phyloP scores from a whole-genome alignment of 2,888 invertebrate species.

The Pseudeuparius sepicola region DNA sequence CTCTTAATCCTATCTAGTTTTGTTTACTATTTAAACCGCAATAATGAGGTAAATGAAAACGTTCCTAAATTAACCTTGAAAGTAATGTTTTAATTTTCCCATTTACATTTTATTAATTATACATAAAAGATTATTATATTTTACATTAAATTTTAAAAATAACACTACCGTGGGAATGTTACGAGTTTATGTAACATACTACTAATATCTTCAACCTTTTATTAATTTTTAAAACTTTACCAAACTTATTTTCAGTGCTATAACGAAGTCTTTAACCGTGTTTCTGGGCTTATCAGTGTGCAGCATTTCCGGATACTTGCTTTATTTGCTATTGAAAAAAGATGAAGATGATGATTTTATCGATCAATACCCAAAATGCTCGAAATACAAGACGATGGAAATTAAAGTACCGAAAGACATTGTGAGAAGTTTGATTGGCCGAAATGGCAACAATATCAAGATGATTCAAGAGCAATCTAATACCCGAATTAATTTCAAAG shows the following conservation, averaged over 20 bases:
- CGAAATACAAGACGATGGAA: slow-evolving; percentile 44
- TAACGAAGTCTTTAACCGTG: slow-evolving; percentile 38
- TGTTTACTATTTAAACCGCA: too few relatives aligned
- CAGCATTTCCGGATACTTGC: slow-evolving; percentile 57
- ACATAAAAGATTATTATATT: too few relatives aligned
- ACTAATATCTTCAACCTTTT: too few relatives aligned
- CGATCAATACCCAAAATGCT: slow-evolving; percentile 28
- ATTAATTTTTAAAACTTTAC: too few relatives aligned
- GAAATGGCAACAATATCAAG: slow-evolving; percentile 67
- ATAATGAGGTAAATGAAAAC: too few relatives aligned
- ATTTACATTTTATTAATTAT: too few relatives aligned
- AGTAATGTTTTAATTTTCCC: too few relatives aligned
- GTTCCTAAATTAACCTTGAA: too few relatives aligned
- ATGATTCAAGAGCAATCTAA: slow-evolving; percentile 63
- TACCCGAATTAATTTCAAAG: slow-evolving; percentile 47
- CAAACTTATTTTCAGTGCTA: slow-evolving; percentile 27
- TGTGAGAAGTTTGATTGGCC: slow-evolving; percentile 59
- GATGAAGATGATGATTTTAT: slow-evolving; percentile 45
- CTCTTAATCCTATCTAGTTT: too few relatives aligned
- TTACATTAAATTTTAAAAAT: too few relatives aligned
- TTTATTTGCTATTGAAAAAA: slow-evolving; percentile 57
- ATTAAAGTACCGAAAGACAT: slow-evolving; percentile 52
- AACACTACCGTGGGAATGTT: too few relatives aligned
- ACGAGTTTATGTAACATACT: too few relatives aligned
- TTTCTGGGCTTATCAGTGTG: slow-evolving; percentile 57